A percentile compares a stretch with the other conserved stretches of the same genome.
Evolutionary conservation across 2,797 vertebrate genomes (phyloP).

Genomic region (Rousettus madagascariensis): DNA sequence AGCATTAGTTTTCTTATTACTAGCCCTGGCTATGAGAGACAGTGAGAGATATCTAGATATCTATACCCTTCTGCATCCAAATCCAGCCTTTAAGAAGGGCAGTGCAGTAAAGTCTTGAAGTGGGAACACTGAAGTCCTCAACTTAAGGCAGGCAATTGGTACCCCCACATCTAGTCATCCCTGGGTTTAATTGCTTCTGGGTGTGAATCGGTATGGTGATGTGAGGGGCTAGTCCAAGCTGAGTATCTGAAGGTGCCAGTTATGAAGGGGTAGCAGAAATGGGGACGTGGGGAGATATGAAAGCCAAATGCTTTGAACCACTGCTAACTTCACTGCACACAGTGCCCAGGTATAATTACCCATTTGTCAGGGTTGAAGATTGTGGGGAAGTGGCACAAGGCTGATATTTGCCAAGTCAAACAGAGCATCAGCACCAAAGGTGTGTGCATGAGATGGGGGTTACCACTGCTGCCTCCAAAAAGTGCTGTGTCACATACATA

Average conservation of each 20-base stretch:
- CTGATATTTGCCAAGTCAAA: conserved; percentile 76
- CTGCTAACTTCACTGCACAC: conserved; percentile 64
- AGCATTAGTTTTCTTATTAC: conserved; percentile 24
- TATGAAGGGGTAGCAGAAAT: conserved; percentile 47
- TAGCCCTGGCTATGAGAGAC: not conserved
- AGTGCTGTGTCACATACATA: not conserved
- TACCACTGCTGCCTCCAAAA: not conserved
- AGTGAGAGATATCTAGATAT: conserved; percentile 25
- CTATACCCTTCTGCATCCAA: conserved; percentile 57
- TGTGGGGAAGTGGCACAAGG: conserved; percentile 64
- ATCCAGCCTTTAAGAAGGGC: conserved; percentile 40
- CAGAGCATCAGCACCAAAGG: conserved; percentile 67
- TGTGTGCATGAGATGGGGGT: not conserved
- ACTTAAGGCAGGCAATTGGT: not conserved
- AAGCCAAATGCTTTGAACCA: conserved; percentile 70
- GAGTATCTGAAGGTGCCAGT: conserved; percentile 73
- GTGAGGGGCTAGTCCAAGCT: conserved; percentile 54
- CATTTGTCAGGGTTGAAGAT: conserved; percentile 66
- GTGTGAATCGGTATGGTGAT: conserved; percentile 70
- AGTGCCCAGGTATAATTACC: conserved; percentile 73
- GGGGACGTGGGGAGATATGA: conserved; percentile 45
- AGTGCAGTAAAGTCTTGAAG: conserved; percentile 67
- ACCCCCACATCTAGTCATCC: not conserved
- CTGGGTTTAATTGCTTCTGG: not conserved
- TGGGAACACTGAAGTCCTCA: conserved; percentile 62